Conservation (phyloP, 2,113 vertebrate species). For the Tragelaphus buxtoni region DNA sequence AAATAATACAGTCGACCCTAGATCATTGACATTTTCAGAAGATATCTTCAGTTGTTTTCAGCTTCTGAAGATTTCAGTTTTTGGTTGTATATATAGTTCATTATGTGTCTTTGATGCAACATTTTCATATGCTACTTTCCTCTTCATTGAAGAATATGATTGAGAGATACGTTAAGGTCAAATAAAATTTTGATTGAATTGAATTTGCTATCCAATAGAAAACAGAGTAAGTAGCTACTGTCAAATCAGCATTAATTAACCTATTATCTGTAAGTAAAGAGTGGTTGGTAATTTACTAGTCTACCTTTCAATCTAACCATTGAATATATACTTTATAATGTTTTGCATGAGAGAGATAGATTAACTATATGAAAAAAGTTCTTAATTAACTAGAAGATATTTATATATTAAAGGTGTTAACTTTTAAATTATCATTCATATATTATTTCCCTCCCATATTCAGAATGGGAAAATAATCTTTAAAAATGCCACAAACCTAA, state of each 20-base stretch:
- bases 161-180: neutral
- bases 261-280: neutral
- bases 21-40: neutral
- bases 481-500: neutral
- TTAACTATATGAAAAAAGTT: no score
- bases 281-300: neutral
- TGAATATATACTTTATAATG: neutral
- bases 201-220: neutral
- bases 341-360: no score
- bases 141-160: neutral
- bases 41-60: neutral
- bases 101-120: neutral
- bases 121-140: neutral
- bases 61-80: neutral
- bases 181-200: neutral
- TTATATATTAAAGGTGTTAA: no score
- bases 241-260: neutral
- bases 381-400: no score
- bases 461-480: neutral
- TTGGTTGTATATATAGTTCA: neutral
- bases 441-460: neutral
- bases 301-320: neutral
- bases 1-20: neutral
- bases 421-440: no score
- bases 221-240: neutral